Evolutionary conservation across 2,113 vertebrate species (phyloP).

Genomic region (Cyphomyrus discorhynchus): DNA sequence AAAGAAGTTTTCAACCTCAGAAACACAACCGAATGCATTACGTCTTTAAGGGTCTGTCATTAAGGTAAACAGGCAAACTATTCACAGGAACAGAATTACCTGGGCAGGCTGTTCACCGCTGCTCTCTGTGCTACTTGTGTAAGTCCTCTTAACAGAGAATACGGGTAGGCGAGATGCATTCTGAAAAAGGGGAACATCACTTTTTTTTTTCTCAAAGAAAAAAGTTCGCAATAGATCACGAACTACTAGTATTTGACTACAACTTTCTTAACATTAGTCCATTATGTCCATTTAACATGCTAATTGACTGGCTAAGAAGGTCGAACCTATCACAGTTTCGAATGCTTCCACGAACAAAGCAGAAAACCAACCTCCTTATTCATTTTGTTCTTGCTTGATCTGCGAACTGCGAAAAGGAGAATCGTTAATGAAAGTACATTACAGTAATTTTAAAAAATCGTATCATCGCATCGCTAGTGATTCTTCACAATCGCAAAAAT

Average conservation of each 20-base stretch:
- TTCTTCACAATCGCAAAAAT: neutral
- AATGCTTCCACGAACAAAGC: neutral
- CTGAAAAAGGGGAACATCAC: neutral
- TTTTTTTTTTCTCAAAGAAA: neutral
- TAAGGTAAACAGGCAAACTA: neutral
- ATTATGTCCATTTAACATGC: neutral
- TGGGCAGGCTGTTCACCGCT: slow-evolving; percentile 40
- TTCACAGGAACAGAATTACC: slow-evolving; percentile 33
- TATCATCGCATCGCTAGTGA: neutral
- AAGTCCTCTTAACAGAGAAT: slow-evolving; percentile 49
- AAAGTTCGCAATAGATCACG: neutral
- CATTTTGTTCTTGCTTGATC: slow-evolving; percentile 20
- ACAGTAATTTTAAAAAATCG: neutral
- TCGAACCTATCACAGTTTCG: neutral
- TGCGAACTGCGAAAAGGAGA: neutral
- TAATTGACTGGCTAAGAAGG: neutral
- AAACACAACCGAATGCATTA: neutral
- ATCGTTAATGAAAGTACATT: neutral
- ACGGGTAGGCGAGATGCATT: slow-evolving; percentile 56
- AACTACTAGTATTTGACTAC: neutral
- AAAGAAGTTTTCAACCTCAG: neutral
- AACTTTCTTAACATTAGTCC: neutral
- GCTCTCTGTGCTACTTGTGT: slow-evolving; percentile 38
- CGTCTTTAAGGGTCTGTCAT: neutral
- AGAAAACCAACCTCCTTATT: slow-evolving; percentile 34